These are phyloP conservation scores for Pluvianellus socialis DNA, from an alignment of 2,113 vertebrate species.

Conservation along the genomic window DNA sequence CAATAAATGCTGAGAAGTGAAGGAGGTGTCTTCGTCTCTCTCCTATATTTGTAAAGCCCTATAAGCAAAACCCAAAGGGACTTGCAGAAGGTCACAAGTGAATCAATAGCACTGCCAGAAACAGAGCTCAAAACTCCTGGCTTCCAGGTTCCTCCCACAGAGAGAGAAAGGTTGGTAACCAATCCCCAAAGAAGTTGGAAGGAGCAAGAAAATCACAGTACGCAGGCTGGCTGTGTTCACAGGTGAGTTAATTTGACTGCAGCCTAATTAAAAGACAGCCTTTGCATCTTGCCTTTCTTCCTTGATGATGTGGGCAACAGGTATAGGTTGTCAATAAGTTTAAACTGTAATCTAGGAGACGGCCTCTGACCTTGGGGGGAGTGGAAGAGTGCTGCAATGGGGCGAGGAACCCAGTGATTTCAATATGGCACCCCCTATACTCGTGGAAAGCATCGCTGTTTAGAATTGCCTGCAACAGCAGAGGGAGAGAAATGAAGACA, in stretches of 20 bases:
- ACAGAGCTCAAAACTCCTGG: not conserved
- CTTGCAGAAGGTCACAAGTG: not conserved
- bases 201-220: not conserved
- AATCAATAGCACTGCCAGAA: not conserved
- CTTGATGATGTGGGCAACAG: not conserved
- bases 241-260: not conserved
- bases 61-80: not conserved
- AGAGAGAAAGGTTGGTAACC: not conserved
- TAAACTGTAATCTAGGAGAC: not conserved
- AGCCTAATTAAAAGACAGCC: conserved; percentile 21
- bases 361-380: not conserved
- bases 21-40: not conserved
- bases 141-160: not conserved
- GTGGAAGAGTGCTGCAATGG: not conserved
- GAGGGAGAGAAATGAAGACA: not conserved
- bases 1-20: not conserved
- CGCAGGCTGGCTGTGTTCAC: not conserved
- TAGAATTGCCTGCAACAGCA: not conserved
- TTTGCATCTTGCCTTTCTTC: not conserved
- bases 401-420: not conserved
- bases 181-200: not conserved
- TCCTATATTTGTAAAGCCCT: not conserved
- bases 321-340: not conserved
- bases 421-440: rapidly evolving
- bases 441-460: not conserved